A percentile compares a stretch with the other conserved stretches of the same genome.
These are phyloP conservation scores for Meandrina meandrites DNA, from an alignment of 92 coral and sea anemone genomes.

Conservation along the genomic window DNA sequence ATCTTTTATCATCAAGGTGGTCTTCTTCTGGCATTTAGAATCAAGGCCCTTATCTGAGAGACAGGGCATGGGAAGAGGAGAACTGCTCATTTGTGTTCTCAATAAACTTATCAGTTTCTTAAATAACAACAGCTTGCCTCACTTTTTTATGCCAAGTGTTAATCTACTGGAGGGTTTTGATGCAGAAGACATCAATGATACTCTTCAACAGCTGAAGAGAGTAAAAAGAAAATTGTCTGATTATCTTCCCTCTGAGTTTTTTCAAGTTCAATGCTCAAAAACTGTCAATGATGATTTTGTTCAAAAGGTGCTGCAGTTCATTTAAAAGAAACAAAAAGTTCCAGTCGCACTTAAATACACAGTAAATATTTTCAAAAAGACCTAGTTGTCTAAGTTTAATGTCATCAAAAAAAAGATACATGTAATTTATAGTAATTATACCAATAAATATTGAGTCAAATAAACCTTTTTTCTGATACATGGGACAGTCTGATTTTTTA, in stretches of 20 bases:
- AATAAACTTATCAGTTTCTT: slow-evolving; percentile 9
- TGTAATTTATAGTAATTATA: no score
- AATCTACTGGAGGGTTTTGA: slow-evolving; percentile 17
- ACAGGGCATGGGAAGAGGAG: slow-evolving; percentile 40
- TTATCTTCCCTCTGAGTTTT: slow-evolving; percentile 3
- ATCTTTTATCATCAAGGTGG: slow-evolving; percentile 22
- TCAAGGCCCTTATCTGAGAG: slow-evolving; percentile 18
- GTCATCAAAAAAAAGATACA: no score
- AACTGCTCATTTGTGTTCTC: slow-evolving; percentile 7
- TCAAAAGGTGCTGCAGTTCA: slow-evolving; percentile 11
- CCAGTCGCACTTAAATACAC: not conserved
- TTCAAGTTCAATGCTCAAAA: not conserved
- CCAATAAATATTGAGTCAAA: no score
- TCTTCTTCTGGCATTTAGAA: slow-evolving; percentile 32
- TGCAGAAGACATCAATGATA: not conserved
- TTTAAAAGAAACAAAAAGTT: not conserved
- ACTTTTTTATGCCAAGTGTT: slow-evolving; percentile 21
- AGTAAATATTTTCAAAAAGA: no score
- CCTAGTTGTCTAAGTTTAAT: no score
- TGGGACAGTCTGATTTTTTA: no score
- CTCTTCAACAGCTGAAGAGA: slow-evolving; percentile 2
- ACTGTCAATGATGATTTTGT: slow-evolving; percentile 19
- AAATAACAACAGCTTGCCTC: slow-evolving; percentile 11
- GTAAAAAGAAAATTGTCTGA: slow-evolving; percentile 5
- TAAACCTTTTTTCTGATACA: no score